Evolutionary conservation across 1,140 invertebrate species (phyloP), one percentile per base, ranked within the genome.

Genomic region (Bombus consobrinus): DNA sequence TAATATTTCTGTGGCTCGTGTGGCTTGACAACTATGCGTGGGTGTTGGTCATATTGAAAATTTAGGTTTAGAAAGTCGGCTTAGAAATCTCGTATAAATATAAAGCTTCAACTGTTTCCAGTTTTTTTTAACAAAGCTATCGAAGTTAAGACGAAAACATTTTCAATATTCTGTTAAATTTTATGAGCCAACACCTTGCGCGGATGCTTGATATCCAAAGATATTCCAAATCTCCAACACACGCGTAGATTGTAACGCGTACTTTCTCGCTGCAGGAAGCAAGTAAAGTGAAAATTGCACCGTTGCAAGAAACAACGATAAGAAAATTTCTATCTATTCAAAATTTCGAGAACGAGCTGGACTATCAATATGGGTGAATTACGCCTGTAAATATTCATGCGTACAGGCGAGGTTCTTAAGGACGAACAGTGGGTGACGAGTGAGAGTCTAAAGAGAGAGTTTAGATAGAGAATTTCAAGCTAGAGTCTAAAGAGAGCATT

Each of bases 401-500:
- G 53, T 18, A 32, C 37, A 34, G n/a, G 41, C 62, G 39, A 68
- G 62, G n/a, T 79, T 79, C 77, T 79, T 68, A 66, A 68, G 62
- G 41, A 62, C 22, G 62, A 66, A 66, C 77, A 79, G 77, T 79
- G 62, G 62, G 39, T 68, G 77, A 66, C 77, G 62, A 64, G 37
- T 15, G 34, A 59, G 77, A 66, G n/a, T 25, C 76, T 78, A 78
- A 78, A 79, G 76, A 79, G 76, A 66, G 77, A 79, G 77, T 79
- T 79, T 66, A 79, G 62, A 79, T 68, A 79, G 77, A 68, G 77
- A 79, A 79, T 79, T 79, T 79, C 57, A 64, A 78, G 76, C 77
- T 53, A 57, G 41, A 43, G 41, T 34, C 59, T 79, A 79, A 66
- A 66, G 77, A 79, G 77, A 79, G 62, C 77, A 79, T 79, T 78